Conservation (phyloP, 2,113 vertebrate species). For the Uria lomvia region DNA sequence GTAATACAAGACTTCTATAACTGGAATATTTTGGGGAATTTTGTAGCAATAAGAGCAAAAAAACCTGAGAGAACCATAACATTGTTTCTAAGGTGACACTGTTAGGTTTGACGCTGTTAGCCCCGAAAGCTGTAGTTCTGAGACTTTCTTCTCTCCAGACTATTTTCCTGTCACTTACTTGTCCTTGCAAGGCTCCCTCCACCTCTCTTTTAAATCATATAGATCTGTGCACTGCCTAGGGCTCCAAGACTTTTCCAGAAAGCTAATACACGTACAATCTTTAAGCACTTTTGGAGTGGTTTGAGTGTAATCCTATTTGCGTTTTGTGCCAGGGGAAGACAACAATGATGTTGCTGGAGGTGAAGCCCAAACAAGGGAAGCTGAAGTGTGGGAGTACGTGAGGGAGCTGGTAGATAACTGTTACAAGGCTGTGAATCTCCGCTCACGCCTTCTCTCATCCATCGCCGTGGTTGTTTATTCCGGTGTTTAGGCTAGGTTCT, state of each 20-base stretch:
- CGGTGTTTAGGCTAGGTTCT: background rate
- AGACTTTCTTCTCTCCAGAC: background rate
- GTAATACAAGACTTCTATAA: background rate
- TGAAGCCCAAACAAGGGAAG: background rate
- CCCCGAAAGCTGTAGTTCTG: background rate
- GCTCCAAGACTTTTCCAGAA: background rate
- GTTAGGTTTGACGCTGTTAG: background rate
- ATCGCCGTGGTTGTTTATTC: background rate
- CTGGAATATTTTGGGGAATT: background rate
- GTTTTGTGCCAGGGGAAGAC: background rate
- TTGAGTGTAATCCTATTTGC: background rate
- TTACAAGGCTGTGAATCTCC: background rate
- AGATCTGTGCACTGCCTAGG: rapidly evolving
- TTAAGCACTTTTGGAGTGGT: background rate
- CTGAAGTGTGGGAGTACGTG: background rate
- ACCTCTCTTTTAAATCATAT: background rate
- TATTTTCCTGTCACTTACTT: background rate
- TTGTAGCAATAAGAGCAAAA: background rate
- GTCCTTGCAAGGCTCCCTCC: background rate
- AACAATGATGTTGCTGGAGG: background rate
- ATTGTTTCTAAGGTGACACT: background rate
- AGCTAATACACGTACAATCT: background rate
- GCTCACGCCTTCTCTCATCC: background rate
- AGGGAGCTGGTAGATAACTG: background rate
- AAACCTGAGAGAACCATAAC: background rate